These are phyloP conservation scores for Zele albiditarsus DNA, from an alignment of 2,888 invertebrate species.

Conservation along the genomic window DNA sequence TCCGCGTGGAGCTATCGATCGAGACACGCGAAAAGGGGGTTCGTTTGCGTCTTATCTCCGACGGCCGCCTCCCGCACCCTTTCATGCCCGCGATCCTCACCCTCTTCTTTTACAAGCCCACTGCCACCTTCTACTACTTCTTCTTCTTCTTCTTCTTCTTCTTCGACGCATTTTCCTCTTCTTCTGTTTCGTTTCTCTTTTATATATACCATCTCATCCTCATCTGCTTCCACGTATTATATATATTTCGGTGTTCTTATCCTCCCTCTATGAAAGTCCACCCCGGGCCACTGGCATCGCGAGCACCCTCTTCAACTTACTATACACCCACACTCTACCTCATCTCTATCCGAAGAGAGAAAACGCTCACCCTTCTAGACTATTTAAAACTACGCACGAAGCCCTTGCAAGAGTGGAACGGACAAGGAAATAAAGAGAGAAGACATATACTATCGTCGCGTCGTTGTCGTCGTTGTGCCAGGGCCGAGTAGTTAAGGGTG, in stretches of 20 bases:
- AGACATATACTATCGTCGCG: conserved; percentile 5
- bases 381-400: conserved; percentile 71
- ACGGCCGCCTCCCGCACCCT: conserved; percentile 58
- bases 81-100: conserved; percentile 37
- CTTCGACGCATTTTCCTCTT: conserved; percentile 42
- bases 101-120: conserved; percentile 58
- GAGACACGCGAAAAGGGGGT: conserved; percentile 66
- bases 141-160: conserved; percentile 50
- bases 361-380: conserved; percentile 63
- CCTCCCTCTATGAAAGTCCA: conserved; percentile 52
- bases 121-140: conserved; percentile 38
- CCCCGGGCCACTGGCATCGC: conserved; percentile 55
- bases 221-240: background rate
- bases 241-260: conserved; percentile 30
- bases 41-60: conserved; percentile 73
- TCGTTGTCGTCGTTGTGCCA: background rate
- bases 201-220: background rate
- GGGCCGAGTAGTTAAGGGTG: conserved; percentile 2
- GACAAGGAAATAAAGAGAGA: conserved; percentile 19
- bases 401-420: conserved; percentile 39
- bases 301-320: conserved; percentile 48
- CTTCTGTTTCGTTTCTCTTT: conserved; percentile 46
- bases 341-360: conserved; percentile 30
- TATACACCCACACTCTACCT: conserved; percentile 45
- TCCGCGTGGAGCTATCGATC: conserved; percentile 73